Evolutionary conservation across 1,140 invertebrate genomes (phyloP), one percentile per base, ranked within the genome.

Genomic region (Diploscapter pachys): DNA sequence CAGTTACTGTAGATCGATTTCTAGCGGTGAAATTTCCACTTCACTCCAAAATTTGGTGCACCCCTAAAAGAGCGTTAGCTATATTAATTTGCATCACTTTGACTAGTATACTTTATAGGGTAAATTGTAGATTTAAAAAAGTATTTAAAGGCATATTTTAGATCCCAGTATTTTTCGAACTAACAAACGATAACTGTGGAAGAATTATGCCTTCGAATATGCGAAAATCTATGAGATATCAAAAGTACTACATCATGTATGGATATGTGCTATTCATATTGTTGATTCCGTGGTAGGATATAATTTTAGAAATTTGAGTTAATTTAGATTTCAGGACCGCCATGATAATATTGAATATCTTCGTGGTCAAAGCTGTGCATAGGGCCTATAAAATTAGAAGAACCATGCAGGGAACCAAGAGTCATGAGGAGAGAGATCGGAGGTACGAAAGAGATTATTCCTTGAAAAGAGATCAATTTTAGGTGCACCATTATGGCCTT

Each of bases 401-500:
- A 65, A 63, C 79, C 5, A 65, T 81, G 72, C 80, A 79, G n/a
- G 80, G 80, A 52, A 69, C 63, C 9, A 76, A 77, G 31, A 63
- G 72, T 55, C 81, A 83, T 31, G 80, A 81, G 63, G 80, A 81
- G 54, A 80, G 76, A 62, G 80, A 81, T 63, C 51, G 80, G 61
- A 78, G 78, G 78, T 79, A 73, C 31, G 9, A 53, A 4, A 5
- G 31, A 31, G 31, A 31, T 31, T 31, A 31, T 31, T 31, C 31
- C 31, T 31, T 31, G 31, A 31, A 31, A 31, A 31, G 31, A 31
- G 62, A 70, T 71, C 68, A 75, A 69, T 72, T 80, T 75, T 64
- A 81, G 83, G 65, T 85, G 83, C 72, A 84, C 83, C 8, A 80
- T 85, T 52, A 84, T 84, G 83, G 83, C 83, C 6, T 51, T 85